Evolutionary conservation across 2,113 vertebrate species (phyloP), one percentile per base, ranked within the genome.

Genomic region (Donacobius atricapilla): DNA sequence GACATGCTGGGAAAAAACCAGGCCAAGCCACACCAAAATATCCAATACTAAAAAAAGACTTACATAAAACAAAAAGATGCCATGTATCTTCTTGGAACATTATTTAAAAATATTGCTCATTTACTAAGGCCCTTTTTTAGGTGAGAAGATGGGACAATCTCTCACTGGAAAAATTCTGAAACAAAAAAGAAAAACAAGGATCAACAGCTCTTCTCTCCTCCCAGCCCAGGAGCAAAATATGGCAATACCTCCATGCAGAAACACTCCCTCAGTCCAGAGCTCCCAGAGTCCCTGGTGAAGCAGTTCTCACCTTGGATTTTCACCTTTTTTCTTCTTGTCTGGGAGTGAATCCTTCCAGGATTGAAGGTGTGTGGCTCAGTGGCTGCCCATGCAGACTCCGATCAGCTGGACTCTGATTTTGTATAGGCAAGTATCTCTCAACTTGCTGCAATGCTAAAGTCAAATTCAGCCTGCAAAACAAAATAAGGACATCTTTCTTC

Each of bases 141-240:
- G n/a, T 33, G 31, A 69, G 65, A 50, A 60, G 4, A 35, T 1
- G 2, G 9, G 19, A 61, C 15, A 56, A 21, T 30, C 40, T 21
- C 31, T 58, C 47, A 21, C 27, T 30, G 22, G 37, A 27, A 83
- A 82, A 64, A 69, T 4, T 66, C 31, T 56, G n/a, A 64, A 63
- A 51, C 3, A 22, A 23, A 61, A 83, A 50, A 39, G 18, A 28
- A 45, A 73, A 45, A 6, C 4, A 56, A 80, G 23, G 13, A 65
- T 15, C 8, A 45, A 54, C 21, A 51, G 9, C 27, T 33, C 3
- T 13, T 35, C 40, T 12, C 23, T 78, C 13, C 23, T 37, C 13
- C 7, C 18, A 61, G 61, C 11, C 24, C 47, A 23, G 50, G 31
- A 28, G 7, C 0, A 1, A 77, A 77, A 24, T 1, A 0, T 9